These are phyloP conservation scores for Syrrhaptes paradoxus DNA, from an alignment of 2,113 vertebrate genomes.

Conservation along the genomic window DNA sequence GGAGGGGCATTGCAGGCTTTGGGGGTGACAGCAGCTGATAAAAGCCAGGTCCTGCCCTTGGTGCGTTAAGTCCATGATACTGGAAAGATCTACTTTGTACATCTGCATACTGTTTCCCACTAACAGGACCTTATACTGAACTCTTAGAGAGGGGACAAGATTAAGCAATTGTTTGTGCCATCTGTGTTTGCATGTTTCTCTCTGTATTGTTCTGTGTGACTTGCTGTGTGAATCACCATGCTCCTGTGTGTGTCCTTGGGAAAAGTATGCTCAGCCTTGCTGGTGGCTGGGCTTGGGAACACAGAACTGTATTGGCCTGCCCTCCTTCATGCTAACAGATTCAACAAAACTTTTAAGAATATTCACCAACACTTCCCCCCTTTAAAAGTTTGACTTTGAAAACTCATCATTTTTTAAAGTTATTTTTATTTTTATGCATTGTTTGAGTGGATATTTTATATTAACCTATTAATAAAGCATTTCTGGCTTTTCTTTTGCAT, in stretches of 20 bases:
- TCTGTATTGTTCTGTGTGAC: neutral
- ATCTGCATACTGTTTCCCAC: neutral
- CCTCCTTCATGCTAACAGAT: fast-evolving
- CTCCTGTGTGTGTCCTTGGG: neutral
- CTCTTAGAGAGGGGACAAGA: neutral
- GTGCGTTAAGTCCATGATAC: neutral
- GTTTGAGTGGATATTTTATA: neutral
- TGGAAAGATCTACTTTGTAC: neutral
- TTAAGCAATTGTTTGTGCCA: neutral
- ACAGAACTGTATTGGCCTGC: neutral
- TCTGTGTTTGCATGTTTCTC: neutral
- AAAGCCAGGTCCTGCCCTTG: neutral
- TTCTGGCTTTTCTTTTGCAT: neutral
- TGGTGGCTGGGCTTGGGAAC: neutral
- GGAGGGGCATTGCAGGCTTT: neutral
- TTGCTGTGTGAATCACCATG: neutral
- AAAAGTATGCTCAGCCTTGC: neutral
- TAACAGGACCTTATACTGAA: neutral
- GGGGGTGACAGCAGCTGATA: fast-evolving
- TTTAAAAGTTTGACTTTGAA: neutral
- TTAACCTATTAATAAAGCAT: neutral
- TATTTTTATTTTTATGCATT: neutral
- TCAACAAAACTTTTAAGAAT: neutral
- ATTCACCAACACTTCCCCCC: neutral
- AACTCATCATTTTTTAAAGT: fast-evolving